Conservation (phyloP, 2,113 vertebrate genomes). For the Microtus oregoni region DNA sequence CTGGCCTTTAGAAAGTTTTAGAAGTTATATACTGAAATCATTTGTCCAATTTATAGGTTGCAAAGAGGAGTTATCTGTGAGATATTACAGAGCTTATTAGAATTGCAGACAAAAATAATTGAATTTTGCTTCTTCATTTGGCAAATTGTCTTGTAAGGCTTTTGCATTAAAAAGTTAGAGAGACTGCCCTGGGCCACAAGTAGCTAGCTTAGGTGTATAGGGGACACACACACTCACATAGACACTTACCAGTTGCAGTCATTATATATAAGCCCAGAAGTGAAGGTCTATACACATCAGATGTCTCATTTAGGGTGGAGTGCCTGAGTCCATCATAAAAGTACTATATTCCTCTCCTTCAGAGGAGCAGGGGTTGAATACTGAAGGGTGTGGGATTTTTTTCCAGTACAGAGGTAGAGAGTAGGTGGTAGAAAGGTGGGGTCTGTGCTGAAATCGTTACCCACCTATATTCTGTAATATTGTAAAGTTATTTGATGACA, state of each 20-base stretch:
- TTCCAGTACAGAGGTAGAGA: background rate
- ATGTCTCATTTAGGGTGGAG: background rate
- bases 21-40: background rate
- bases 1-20: background rate
- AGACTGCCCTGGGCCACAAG: background rate
- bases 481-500: background rate
- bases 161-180: conserved; percentile 25
- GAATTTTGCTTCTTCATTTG: conserved; percentile 48
- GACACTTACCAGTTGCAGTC: background rate
- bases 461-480: background rate
- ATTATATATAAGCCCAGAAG: background rate
- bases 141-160: background rate
- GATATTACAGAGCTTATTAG: background rate
- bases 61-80: conserved; percentile 1
- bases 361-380: background rate
- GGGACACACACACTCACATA: background rate
- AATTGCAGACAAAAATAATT: conserved; percentile 41
- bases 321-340: background rate
- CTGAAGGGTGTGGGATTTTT: background rate
- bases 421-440: background rate
- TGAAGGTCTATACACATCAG: background rate
- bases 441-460: background rate
- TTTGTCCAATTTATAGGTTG: background rate
- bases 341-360: background rate
- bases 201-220: conserved; percentile 1